Evolutionary conservation across 2,113 vertebrate species (phyloP).

Genomic region (Lipophrys pholis): DNA sequence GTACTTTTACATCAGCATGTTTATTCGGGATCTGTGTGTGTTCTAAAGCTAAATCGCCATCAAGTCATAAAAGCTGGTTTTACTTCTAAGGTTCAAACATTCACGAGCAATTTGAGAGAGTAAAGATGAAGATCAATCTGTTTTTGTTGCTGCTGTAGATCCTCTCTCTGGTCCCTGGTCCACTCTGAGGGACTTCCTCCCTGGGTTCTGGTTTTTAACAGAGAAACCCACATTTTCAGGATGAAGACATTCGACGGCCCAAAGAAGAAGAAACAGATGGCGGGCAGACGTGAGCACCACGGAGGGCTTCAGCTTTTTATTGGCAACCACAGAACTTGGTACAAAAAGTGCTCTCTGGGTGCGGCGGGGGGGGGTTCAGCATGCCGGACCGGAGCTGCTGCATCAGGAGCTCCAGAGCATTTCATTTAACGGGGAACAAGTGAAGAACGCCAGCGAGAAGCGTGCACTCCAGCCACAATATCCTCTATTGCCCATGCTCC

Average conservation of each 20-base stretch:
- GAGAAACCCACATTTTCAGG: slow-evolving; percentile 13
- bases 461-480: too few relatives aligned
- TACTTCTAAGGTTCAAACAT: slow-evolving; percentile 4
- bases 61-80: too few relatives aligned
- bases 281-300: slow-evolving; percentile 49
- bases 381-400: slow-evolving; percentile 45
- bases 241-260: slow-evolving; percentile 27
- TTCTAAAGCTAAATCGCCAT: too few relatives aligned
- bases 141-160: too few relatives aligned
- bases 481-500: too few relatives aligned
- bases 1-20: too few relatives aligned
- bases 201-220: slow-evolving; percentile 3
- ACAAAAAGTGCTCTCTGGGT: slow-evolving; percentile 70
- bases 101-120: too few relatives aligned
- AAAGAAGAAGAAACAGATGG: slow-evolving; percentile 51
- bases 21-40: too few relatives aligned
- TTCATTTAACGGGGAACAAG: too few relatives aligned
- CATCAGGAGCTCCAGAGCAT: not conserved
- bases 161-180: slow-evolving; percentile 57
- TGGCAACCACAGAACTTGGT: slow-evolving; percentile 75
- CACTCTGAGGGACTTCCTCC: slow-evolving; percentile 21
- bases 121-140: too few relatives aligned
- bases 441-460: too few relatives aligned
- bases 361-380: slow-evolving; percentile 13
- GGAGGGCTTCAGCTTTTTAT: slow-evolving; percentile 66